Evolutionary conservation across 1,140 invertebrate genomes (phyloP), one percentile per base, ranked within the genome.

Genomic region (Bursaphelenchus mucronatus): DNA sequence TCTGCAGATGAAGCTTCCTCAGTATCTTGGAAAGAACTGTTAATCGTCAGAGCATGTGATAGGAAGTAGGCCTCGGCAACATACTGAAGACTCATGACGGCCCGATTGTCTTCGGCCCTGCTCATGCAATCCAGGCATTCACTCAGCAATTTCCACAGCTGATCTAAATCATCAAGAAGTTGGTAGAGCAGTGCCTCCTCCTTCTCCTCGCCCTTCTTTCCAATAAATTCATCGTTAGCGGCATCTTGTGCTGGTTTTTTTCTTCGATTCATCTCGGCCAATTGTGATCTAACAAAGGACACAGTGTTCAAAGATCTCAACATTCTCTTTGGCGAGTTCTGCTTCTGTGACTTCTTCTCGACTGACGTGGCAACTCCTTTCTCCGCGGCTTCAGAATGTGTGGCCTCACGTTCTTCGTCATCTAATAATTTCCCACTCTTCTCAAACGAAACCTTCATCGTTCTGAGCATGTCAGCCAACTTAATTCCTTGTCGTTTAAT

Each of bases 51-150:
- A 6, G 76, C 62, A 53, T 77, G 76, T n/a, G 59, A 54, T 0
- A 78, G 68, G 75, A 77, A 77, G 63, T 76, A 79, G 8, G 76
- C 73, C 56, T 94, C 92, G 9, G 94, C 91, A 4, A 91, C 89
- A 15, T 91, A 90, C 83, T 92, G 91, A 55, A 94, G 83, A 40
- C 93, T 89, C n/a, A 94, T 84, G 6, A 94, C 91, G 44, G 91
- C 91, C 84, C 93, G 90, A 74, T 90, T 89, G 83, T 94, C 91
- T n/a, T 49, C 44, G 13, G 30, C 41, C 21, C 43, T n/a, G 8
- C 59, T 53, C 13, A 67, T 39, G 13, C 45, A 44, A 11, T 59
- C 57, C 57, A 59, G 40, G 52, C 57, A 59, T n/a, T 19, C 41
- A 13, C 13, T 15, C 44, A 59, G 40, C 11, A 43, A 39, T 13